Conservation (phyloP, 2,797 vertebrate genomes). For the Florisuga fusca region DNA sequence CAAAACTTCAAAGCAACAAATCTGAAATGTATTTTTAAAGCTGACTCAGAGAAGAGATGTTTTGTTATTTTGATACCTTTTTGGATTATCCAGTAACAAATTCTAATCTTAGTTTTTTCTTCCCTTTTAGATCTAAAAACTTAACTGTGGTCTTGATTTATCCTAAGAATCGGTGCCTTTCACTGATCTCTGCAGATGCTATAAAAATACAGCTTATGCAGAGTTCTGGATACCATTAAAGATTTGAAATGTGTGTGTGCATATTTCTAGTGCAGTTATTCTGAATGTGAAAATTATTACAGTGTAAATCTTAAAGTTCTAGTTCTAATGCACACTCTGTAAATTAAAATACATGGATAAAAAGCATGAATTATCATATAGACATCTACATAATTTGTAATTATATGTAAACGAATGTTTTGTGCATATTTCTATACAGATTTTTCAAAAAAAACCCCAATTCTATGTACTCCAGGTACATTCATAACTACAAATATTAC, state of each 20-base stretch:
- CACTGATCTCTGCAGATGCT: conserved; percentile 43
- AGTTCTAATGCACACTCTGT: conserved; percentile 53
- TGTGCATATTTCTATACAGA: conserved; percentile 61
- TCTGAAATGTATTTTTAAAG: neutral
- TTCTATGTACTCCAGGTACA: conserved; percentile 34
- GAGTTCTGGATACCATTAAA: conserved; percentile 42
- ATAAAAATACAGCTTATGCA: neutral
- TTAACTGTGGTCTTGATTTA: conserved; percentile 34
- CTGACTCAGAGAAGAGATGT: neutral
- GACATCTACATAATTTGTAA: conserved; percentile 42
- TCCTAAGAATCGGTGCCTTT: conserved; percentile 58
- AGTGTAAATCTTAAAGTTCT: conserved; percentile 5
- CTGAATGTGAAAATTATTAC: neutral
- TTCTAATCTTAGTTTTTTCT: neutral
- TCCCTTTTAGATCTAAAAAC: conserved; percentile 32
- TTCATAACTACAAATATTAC: neutral
- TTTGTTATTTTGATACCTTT: neutral
- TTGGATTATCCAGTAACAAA: neutral
- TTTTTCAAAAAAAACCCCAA: neutral
- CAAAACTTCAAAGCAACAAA: neutral
- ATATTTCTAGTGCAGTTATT: conserved; percentile 24
- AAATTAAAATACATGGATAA: conserved; percentile 12
- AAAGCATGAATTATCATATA: conserved; percentile 50
- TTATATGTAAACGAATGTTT: conserved; percentile 55
- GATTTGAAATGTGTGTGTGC: conserved; percentile 21